A percentile compares a stretch with the other conserved stretches of the same genome.
These are phyloP conservation scores for Balanococcus diminutus DNA, from an alignment of 2,888 invertebrate genomes.

Conservation along the genomic window DNA sequence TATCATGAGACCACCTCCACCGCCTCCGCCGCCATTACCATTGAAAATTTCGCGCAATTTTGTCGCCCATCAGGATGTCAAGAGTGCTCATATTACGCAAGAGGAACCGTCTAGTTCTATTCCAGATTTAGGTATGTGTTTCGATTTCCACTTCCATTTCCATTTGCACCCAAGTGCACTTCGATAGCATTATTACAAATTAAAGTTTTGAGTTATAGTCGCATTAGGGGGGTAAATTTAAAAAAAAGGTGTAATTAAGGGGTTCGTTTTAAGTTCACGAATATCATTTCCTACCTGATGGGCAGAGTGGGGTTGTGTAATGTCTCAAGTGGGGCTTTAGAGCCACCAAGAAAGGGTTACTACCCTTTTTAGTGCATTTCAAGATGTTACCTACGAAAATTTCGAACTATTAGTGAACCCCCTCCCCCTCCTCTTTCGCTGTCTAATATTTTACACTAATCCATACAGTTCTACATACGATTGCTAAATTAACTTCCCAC, in stretches of 20 bases:
- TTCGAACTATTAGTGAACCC: neutral
- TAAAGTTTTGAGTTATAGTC: too few species aligned
- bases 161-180: too few species aligned
- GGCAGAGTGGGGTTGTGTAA: neutral
- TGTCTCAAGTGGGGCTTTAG: neutral
- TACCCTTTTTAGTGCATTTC: neutral
- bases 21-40: slow-evolving; percentile 50
- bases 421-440: neutral
- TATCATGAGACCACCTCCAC: slow-evolving; percentile 50
- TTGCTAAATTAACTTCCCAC: neutral
- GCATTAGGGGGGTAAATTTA: too few species aligned
- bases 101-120: slow-evolving; percentile 60
- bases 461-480: too few species aligned
- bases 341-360: neutral
- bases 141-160: neutral
- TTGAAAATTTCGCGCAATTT: slow-evolving; percentile 58
- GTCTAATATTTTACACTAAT: too few species aligned
- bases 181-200: too few species aligned
- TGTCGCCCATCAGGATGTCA: slow-evolving; percentile 59
- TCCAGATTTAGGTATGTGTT: slow-evolving; percentile 59
- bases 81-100: slow-evolving; percentile 55
- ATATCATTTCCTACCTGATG: too few species aligned
- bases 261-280: neutral
- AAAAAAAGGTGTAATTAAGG: neutral
- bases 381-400: neutral